Base-by-base conservation (phyloP, 2,113 vertebrate genomes). In the Apeltes quadracus region DNA sequence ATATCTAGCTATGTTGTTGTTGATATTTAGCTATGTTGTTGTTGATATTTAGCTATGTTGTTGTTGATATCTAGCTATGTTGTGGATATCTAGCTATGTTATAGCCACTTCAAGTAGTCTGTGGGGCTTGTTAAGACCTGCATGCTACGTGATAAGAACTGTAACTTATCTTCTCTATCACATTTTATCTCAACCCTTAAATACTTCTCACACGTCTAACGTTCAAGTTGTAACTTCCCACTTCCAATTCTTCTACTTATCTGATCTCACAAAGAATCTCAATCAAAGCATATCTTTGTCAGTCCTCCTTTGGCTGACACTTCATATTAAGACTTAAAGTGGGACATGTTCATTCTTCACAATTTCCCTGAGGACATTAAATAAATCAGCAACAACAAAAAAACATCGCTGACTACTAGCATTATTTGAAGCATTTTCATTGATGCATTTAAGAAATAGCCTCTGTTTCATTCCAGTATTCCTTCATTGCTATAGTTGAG, bases 141-240 rank as follows among this genome's bases (percentile, higher is more conserved):
- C 68, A 72, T 46, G 61, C 70, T 61, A 82, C 75, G 78, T 58
- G 78, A 81, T 76, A 83, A 84, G 83, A 83, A 86, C 82, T 84
- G 78, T 1, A 39, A 66, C 66, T 62, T 65, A 39, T 69, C 66
- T 62, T 65, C 63, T 71, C 79, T 51, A 61, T 78, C 46, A 48
- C 46, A 62, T 51, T 15, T 38, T 48, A 75, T 57, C 61, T 69
- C 43, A 56, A 70, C 39, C 56, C 79, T 46, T 39, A 57, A 44
- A 71, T 48, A 63, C 73, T n/a, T n/a, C 38, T 63, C 23, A 68
- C 9, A n/a, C 0, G 0, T 53, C 43, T 69, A 65, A 73, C 7
- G 50, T 57, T 39, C 54, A 70, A 57, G 65, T 38, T 68, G 3
- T 10, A 25, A 23, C 18, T 54, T 18, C 22, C 22, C 48, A 39